These are phyloP conservation scores for Rhinopomastus cyanomelas DNA, from an alignment of 2,113 vertebrate species.

Conservation along the genomic window DNA sequence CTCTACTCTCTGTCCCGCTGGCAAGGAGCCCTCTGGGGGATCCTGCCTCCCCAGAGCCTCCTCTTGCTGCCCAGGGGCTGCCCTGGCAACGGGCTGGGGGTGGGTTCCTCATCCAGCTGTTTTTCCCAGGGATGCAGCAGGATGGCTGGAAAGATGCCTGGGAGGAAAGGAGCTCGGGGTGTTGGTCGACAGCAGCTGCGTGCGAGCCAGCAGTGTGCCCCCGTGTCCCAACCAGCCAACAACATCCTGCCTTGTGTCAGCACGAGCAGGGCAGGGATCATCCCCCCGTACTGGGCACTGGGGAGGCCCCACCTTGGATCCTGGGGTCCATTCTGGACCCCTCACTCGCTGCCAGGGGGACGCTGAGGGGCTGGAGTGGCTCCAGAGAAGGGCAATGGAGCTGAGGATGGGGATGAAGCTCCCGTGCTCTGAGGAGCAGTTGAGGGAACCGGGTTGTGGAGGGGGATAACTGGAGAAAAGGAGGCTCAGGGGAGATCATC, in stretches of 20 bases:
- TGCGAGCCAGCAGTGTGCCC: not conserved
- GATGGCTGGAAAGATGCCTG: not conserved
- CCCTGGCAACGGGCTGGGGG: not conserved
- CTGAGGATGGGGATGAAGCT: not conserved
- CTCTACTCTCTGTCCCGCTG: not conserved
- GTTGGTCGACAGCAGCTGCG: not conserved
- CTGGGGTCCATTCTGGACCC: not conserved
- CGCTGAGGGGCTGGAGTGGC: not conserved
- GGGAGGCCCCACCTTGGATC: not conserved
- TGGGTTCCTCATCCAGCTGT: not conserved
- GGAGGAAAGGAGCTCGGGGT: not conserved
- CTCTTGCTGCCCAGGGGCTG: fast-evolving
- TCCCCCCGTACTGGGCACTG: not conserved
- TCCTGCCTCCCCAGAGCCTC: not conserved
- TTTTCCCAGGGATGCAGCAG: not conserved
- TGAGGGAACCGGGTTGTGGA: not conserved
- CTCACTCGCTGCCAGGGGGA: not conserved
- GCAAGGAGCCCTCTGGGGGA: not conserved
- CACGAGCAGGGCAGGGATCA: not conserved
- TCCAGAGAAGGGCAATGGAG: not conserved
- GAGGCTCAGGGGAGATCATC: not conserved
- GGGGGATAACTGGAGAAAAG: too few species aligned
- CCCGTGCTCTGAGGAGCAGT: too few species aligned
- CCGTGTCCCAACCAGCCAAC: not conserved
- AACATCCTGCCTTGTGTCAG: not conserved